phyloP scores from a whole-genome alignment of 2,888 invertebrate species.

The Leucoma salicis region DNA sequence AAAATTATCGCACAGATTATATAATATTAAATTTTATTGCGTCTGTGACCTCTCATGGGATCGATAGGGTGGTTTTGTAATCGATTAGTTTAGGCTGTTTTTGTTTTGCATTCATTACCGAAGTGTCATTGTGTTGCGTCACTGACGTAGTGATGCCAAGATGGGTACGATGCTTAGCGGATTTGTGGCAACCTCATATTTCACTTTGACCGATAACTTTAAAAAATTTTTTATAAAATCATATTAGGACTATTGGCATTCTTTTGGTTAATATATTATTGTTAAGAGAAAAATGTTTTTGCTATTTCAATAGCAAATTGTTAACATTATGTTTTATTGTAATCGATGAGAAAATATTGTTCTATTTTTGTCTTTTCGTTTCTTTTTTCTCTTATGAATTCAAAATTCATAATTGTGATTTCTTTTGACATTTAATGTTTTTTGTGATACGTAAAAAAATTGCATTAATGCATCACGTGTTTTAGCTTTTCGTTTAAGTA shows the following conservation, averaged over 20 bases:
- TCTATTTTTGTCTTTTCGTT: slow-evolving; percentile 72
- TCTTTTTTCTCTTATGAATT: slow-evolving; percentile 70
- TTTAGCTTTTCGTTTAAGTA: slow-evolving; percentile 59
- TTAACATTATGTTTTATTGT: slow-evolving; percentile 58
- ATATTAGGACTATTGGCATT: slow-evolving; percentile 41
- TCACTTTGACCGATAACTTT: neutral
- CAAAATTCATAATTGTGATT: slow-evolving; percentile 83
- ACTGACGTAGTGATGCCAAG: slow-evolving; percentile 4
- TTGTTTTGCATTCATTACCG: slow-evolving; percentile 7
- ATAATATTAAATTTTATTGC: slow-evolving; percentile 18
- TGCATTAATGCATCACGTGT: slow-evolving; percentile 78
- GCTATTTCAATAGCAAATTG: slow-evolving; percentile 49
- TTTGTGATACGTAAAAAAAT: slow-evolving; percentile 79
- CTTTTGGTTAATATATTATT: slow-evolving; percentile 56
- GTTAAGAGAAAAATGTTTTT: slow-evolving; percentile 50
- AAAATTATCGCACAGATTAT: slow-evolving; percentile 47
- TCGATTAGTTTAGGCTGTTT: slow-evolving; percentile 24
- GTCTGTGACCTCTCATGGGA: slow-evolving; percentile 45
- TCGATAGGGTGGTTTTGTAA: slow-evolving; percentile 30
- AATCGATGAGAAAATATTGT: slow-evolving; percentile 49
- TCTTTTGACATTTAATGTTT: slow-evolving; percentile 81
- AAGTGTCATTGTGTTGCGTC: neutral
- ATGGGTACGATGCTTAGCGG: slow-evolving; percentile 1
- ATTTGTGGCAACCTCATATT: slow-evolving; percentile 1
- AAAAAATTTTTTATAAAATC: neutral